Evolutionary conservation across 2,888 invertebrate species (phyloP).

Genomic region (Pteria penguin): DNA sequence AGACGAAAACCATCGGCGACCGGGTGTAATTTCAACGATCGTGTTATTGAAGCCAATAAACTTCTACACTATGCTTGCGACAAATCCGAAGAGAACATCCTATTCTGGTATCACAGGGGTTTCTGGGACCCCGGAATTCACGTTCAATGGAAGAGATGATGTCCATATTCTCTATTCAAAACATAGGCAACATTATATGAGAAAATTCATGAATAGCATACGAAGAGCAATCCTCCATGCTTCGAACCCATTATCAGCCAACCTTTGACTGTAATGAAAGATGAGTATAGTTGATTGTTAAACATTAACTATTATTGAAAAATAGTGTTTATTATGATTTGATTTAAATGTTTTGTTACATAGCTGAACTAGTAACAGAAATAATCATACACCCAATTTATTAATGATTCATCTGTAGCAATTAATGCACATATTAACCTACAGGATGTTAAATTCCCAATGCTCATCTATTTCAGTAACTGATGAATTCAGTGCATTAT

Average conservation of each 20-base stretch:
- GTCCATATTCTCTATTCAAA: slow-evolving; percentile 1
- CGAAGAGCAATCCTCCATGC: slow-evolving; percentile 19
- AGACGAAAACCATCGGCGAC: not conserved
- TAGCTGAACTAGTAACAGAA: too few relatives aligned
- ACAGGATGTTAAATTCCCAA: too few relatives aligned
- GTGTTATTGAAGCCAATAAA: not conserved
- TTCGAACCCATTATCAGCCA: not conserved
- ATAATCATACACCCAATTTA: too few relatives aligned
- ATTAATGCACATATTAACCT: too few relatives aligned
- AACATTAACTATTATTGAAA: too few relatives aligned
- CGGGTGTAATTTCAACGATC: not conserved
- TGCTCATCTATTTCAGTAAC: too few relatives aligned
- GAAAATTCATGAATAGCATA: slow-evolving; percentile 12
- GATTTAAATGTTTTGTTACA: too few relatives aligned
- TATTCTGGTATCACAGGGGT: slow-evolving; percentile 17
- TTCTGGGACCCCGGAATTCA: slow-evolving; percentile 21
- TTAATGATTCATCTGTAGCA: too few relatives aligned
- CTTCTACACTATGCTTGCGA: not conserved
- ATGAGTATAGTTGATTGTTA: not conserved
- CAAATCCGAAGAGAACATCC: not conserved
- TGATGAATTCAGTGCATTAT: too few relatives aligned
- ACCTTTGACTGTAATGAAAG: not conserved
- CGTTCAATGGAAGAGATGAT: slow-evolving; percentile 11
- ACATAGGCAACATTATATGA: not conserved
- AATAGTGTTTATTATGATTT: too few relatives aligned